A percentile compares a stretch with the other conserved stretches of the same genome.
Evolutionary conservation across 1,140 invertebrate species (phyloP).

Genomic region (Drosophila pectinifera): DNA sequence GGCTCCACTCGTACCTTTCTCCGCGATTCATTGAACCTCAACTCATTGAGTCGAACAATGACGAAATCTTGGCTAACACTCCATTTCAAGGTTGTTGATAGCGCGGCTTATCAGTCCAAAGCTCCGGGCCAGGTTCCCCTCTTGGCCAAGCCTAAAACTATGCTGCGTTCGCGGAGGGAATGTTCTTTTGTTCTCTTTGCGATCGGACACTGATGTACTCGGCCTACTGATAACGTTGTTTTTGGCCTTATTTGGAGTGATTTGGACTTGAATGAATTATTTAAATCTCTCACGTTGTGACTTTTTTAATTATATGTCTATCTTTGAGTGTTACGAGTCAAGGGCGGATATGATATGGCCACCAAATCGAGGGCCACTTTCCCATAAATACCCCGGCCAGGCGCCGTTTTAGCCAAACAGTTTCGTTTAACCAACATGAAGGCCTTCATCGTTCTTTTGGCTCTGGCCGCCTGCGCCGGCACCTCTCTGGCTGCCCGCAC

Average conservation of each 20-base stretch:
- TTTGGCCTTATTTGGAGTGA: slow-evolving; percentile 4
- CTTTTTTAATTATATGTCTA: slow-evolving; percentile 30
- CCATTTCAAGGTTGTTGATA: slow-evolving; percentile 26
- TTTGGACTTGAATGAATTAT: slow-evolving; percentile 21
- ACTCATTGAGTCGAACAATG: slow-evolving; percentile 31
- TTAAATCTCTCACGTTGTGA: slow-evolving; percentile 5
- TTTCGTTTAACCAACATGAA: slow-evolving; percentile 50
- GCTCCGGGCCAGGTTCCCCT: slow-evolving; percentile 10
- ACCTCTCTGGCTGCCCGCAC: slow-evolving; percentile 61
- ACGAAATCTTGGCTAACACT: slow-evolving; percentile 35
- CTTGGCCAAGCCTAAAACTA: slow-evolving; percentile 31
- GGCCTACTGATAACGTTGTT: slow-evolving; percentile 19
- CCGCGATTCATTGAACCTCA: slow-evolving; percentile 70
- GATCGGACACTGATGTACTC: slow-evolving; percentile 23
- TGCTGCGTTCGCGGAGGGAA: background rate
- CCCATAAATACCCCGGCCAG: slow-evolving; percentile 31
- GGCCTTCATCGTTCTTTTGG: slow-evolving; percentile 46
- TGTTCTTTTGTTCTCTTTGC: slow-evolving; percentile 29
- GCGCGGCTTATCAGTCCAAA: slow-evolving; percentile 27
- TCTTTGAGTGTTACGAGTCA: too few relatives aligned
- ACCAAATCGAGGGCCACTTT: background rate
- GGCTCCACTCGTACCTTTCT: slow-evolving; percentile 64
- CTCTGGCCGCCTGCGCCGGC: slow-evolving; percentile 43
- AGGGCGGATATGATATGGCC: too few relatives aligned
- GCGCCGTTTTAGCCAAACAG: slow-evolving; percentile 27